A percentile compares a stretch with the other conserved stretches of the same genome.
These are phyloP conservation scores for Caenorhabditis imperialis DNA, from an alignment of 2,888 invertebrate genomes.

Conservation along the genomic window DNA sequence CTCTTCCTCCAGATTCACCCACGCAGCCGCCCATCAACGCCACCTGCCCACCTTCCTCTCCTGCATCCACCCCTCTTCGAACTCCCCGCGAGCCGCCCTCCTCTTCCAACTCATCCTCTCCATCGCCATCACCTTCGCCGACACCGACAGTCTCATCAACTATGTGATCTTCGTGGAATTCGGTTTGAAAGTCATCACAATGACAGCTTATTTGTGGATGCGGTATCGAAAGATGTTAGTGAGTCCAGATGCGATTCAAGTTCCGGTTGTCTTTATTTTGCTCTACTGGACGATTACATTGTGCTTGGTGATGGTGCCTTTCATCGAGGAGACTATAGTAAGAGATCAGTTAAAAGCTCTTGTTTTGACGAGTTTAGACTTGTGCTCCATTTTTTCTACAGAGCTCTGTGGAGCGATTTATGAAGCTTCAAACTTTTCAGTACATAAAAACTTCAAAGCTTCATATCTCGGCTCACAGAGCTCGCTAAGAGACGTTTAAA, in stretches of 20 bases:
- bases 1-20: slow-evolving; percentile 63
- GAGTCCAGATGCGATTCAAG: slow-evolving; percentile 71
- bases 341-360: no score
- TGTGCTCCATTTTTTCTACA: no score
- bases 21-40: slow-evolving; percentile 66
- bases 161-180: slow-evolving; percentile 70
- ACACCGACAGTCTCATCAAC: slow-evolving; percentile 65
- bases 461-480: no score
- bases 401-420: no score
- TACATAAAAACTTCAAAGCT: no score
- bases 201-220: slow-evolving; percentile 64
- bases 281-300: slow-evolving; percentile 71
- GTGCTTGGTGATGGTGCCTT: slow-evolving; percentile 74
- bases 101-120: slow-evolving; percentile 63
- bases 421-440: no score
- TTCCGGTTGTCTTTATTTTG: slow-evolving; percentile 64
- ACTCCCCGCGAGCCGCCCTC: slow-evolving; percentile 65
- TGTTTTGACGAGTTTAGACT: no score
- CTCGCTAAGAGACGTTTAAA: no score
- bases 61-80: slow-evolving; percentile 55
- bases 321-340: slow-evolving; percentile 65
- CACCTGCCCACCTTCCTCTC: slow-evolving; percentile 67
- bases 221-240: slow-evolving; percentile 62
- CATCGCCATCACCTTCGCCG: slow-evolving; percentile 60
- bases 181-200: slow-evolving; percentile 62